Percentiles rank a stretch among this genome's conserved stretches.
Evolutionary conservation across 1,140 invertebrate species (phyloP).

Genomic region (Leptinotarsa lineolata): DNA sequence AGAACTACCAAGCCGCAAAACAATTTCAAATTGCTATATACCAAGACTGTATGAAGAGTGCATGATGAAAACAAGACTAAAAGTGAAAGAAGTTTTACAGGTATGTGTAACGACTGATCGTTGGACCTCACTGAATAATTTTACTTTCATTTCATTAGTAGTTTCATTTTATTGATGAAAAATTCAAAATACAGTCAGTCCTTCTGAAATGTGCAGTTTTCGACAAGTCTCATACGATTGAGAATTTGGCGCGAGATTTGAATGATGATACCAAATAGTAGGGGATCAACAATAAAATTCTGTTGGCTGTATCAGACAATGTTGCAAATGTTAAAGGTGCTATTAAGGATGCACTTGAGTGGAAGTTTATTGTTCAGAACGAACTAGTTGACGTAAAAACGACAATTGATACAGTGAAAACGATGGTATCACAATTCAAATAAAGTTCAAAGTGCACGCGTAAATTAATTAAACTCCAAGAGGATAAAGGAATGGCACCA

Average conservation of each 20-base stretch:
- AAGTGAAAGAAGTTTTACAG: too few relatives aligned
- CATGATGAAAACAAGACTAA: too few relatives aligned
- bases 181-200: constrained; percentile 32
- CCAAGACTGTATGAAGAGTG: too few relatives aligned
- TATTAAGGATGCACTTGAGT: constrained; percentile 34
- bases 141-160: constrained; percentile 30
- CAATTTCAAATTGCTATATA: too few relatives aligned
- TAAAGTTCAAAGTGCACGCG: constrained; percentile 36
- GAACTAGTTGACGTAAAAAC: constrained; percentile 37
- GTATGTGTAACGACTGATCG: constrained; percentile 30
- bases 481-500: constrained; percentile 25
- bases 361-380: constrained; percentile 36
- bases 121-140: constrained; percentile 31
- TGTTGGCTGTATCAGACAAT: constrained; percentile 47
- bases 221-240: constrained; percentile 28
- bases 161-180: constrained; percentile 32
- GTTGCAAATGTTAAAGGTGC: constrained; percentile 46
- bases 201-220: constrained; percentile 30
- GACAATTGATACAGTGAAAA: constrained; percentile 22
- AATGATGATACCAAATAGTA: constrained; percentile 35
- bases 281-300: constrained; percentile 42
- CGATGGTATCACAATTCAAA: constrained; percentile 43
- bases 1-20: too few relatives aligned
- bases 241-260: constrained; percentile 25
- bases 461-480: constrained; percentile 36